phyloP scores from a whole-genome alignment of 1,140 invertebrate genomes.

The Drosophila kanapiae region DNA sequence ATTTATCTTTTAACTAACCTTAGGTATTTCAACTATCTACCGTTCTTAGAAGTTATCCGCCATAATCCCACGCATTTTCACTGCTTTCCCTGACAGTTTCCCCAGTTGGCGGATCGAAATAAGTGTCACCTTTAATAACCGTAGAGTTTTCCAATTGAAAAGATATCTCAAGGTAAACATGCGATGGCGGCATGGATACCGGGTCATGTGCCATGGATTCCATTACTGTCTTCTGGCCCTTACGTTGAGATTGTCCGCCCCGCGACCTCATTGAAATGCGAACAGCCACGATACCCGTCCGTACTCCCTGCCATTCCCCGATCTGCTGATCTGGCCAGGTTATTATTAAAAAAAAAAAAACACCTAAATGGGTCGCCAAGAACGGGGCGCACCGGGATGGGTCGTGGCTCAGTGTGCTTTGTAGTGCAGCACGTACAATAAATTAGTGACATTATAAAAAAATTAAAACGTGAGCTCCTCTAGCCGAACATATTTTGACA shows the following conservation, averaged over 20 bases:
- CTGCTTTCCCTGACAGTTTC: conserved; percentile 35
- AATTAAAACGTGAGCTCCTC: conserved; percentile 80
- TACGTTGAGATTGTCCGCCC: conserved; percentile 1
- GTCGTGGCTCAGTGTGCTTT: conserved; percentile 62
- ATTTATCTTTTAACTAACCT: background rate
- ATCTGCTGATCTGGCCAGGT: conserved; percentile 50
- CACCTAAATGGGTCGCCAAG: conserved; percentile 74
- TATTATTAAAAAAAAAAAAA: conserved; percentile 67
- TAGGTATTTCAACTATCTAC: background rate
- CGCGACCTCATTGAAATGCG: conserved; percentile 67
- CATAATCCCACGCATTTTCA: conserved; percentile 15
- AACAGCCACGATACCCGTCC: conserved; percentile 39
- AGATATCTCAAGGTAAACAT: conserved; percentile 35
- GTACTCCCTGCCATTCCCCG: background rate
- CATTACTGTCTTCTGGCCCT: conserved; percentile 5
- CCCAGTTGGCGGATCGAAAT: conserved; percentile 54
- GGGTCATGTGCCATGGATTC: conserved; percentile 47
- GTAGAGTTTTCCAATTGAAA: conserved; percentile 52
- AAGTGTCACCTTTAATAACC: conserved; percentile 56
- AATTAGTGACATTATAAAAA: conserved; percentile 83
- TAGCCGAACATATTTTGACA: conserved; percentile 69
- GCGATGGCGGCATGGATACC: conserved; percentile 37
- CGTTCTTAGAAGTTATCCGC: conserved; percentile 12
- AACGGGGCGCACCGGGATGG: conserved; percentile 25
- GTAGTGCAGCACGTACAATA: conserved; percentile 82